Base-by-base conservation (phyloP, 2,797 vertebrate genomes). In the Setipinna tenuifilis region DNA sequence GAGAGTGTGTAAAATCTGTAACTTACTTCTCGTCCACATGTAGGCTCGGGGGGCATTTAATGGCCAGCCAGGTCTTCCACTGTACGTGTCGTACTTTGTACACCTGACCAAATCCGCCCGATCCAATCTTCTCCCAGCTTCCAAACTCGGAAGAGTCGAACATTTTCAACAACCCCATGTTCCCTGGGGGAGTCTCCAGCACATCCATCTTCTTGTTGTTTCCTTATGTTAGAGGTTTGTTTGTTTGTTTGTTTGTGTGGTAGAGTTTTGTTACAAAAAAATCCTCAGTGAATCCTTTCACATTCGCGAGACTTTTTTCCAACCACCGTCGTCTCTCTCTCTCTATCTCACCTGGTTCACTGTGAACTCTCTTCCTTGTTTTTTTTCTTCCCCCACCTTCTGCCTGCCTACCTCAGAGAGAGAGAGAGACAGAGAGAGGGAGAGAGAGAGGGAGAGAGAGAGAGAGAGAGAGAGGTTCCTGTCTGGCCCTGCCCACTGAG, bases 1-100 rank as follows among this genome's bases (percentile, higher is more conserved):
- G 11, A 23, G 31, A 35, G n/a, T 10, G 44, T 19, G 0, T n/a
- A 85, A 46, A 41, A 82, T 31, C 28, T 12, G 9, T 23, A 54
- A 91, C 98, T 97, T 94, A 99, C 98, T 98, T 98, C 87, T 98
- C 97, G 87, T 99, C 98, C 93, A 98, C 95, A 91, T 98, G 98
- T 86, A 98, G 96, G 91, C 97, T 98, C 84, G 98, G 98, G 85
- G 98, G 98, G 85, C 98, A 99, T 94, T 99, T 99, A 94, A 99
- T 97, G 89, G 98, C 98, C 91, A 99, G 96, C 95, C 97, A 98
- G 19, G 98, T 99, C 95, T 99, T 98, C 98, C 98, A 99, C 94
- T 98, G 96, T 78, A 97, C 93, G 54, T 99, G 98, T 87, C 98
- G 97, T 87, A 98, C 98, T 93, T 99, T 99, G 91, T 99, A 99